Evolutionary conservation across 1,140 invertebrate genomes (phyloP).

Genomic region (Cydia strobilella): DNA sequence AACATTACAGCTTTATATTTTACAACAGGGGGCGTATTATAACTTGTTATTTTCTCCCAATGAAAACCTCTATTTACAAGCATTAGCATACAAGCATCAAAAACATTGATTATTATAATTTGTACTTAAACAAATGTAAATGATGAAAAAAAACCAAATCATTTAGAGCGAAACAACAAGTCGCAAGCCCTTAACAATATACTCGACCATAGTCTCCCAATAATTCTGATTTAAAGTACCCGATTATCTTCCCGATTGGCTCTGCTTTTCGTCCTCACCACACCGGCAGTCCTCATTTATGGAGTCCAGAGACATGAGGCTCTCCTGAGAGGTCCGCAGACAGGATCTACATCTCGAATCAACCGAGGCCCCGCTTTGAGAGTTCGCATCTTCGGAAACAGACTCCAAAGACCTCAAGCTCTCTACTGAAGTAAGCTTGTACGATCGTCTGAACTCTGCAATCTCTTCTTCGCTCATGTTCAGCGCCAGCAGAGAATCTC

Average conservation of each 20-base stretch:
- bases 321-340: constrained; percentile 71
- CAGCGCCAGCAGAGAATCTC: constrained; percentile 70
- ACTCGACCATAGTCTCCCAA: background rate
- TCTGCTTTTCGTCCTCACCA: constrained; percentile 55
- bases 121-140: background rate
- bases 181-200: background rate
- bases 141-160: background rate
- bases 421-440: constrained; percentile 72
- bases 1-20: background rate
- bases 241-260: background rate
- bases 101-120: constrained; percentile 17
- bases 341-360: constrained; percentile 72
- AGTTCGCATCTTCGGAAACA: constrained; percentile 74
- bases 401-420: constrained; percentile 73
- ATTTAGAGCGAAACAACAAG: background rate
- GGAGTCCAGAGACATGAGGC: constrained; percentile 74
- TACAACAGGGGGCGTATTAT: background rate
- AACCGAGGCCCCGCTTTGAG: constrained; percentile 68
- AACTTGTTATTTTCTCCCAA: background rate
- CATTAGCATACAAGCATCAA: constrained; percentile 8
- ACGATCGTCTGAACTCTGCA: constrained; percentile 65
- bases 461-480: constrained; percentile 78
- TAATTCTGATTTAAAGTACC: background rate
- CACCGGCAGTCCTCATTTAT: constrained; percentile 73
- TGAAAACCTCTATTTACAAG: background rate